Evolutionary conservation across 2,113 vertebrate genomes (phyloP), one percentile per base, ranked within the genome.

Genomic region (Amblyopsis rosae): DNA sequence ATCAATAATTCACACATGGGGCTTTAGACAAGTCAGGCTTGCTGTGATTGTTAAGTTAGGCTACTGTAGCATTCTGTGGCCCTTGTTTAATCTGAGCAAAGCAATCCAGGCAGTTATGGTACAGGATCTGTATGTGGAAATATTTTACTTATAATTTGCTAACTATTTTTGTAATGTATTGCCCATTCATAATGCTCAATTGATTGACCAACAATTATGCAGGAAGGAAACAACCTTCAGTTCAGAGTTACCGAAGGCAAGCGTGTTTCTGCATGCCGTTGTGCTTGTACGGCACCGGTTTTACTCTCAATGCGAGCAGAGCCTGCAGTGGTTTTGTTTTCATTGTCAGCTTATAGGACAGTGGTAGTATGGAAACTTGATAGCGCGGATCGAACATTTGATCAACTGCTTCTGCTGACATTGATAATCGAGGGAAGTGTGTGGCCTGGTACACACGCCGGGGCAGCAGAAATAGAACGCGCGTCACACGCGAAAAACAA

Each of bases 371-470:
- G 80, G 81, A 84, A 89, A 88, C 77, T 59, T 80, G 85, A 89
- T 72, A 72, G 69, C 65, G 46, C 46, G 19, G 59, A 87, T 89
- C 75, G 80, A 89, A 81, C 77, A 47, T 78, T 76, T 79, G 80
- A 84, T 79, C 72, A 79, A 65, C 75, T 76, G 82, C 64, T 73
- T 81, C 67, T 76, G 87, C 71, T 76, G 86, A 62, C 63, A 62
- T 76, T 47, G 79, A 83, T 62, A 82, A 87, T 89, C 78, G 80
- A 84, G 84, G 81, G 88, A 85, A 88, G 33, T 45, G 72, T 81
- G 63, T 76, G 35, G 35, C 35, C 35, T 41, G 35, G 35, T 8
- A 41, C 35, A 41, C 35, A 41, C 35, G 7, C 69, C 0, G 68
- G 12, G 76, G 66, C 79, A 74, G 80, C 86, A 59, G 62, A 88